These are phyloP conservation scores for Drosophila virilis DNA, from an alignment of 1,140 invertebrate genomes.

Conservation along the genomic window DNA sequence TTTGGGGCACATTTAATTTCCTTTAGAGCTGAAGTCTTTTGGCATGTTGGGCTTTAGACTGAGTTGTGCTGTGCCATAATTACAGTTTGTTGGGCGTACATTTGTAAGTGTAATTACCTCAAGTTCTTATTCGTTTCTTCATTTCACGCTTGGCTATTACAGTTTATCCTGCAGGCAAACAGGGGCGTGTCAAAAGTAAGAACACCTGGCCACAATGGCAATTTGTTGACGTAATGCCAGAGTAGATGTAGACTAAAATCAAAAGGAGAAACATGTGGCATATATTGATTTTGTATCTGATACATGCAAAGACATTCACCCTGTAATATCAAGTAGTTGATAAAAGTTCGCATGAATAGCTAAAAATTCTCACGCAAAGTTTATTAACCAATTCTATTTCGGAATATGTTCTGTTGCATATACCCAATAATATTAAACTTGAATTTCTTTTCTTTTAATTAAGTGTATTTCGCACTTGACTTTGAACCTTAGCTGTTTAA, in stretches of 20 bases:
- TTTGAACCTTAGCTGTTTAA: neutral
- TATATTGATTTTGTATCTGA: conserved; percentile 29
- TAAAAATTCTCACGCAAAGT: neutral
- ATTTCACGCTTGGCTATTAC: conserved; percentile 14
- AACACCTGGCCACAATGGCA: conserved; percentile 8
- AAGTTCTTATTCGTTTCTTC: conserved; percentile 4
- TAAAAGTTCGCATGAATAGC: too few species aligned
- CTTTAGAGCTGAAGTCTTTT: neutral
- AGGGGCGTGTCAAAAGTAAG: conserved; percentile 13
- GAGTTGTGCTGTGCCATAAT: conserved; percentile 19
- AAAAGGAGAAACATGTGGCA: neutral
- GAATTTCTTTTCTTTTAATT: neutral
- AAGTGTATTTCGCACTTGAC: neutral
- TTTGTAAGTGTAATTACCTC: conserved; percentile 4
- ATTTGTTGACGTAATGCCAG: conserved; percentile 25
- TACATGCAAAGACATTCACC: neutral
- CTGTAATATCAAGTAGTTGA: too few species aligned
- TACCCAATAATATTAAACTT: neutral
- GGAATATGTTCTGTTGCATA: too few species aligned
- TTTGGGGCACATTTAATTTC: conserved; percentile 2
- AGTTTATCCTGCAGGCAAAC: neutral
- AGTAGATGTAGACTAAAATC: conserved; percentile 6
- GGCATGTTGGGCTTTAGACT: neutral
- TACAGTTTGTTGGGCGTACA: conserved; percentile 12
- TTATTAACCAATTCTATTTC: neutral